Conservation (phyloP, 2,888 invertebrate species). For the Cyclophora punctaria region DNA sequence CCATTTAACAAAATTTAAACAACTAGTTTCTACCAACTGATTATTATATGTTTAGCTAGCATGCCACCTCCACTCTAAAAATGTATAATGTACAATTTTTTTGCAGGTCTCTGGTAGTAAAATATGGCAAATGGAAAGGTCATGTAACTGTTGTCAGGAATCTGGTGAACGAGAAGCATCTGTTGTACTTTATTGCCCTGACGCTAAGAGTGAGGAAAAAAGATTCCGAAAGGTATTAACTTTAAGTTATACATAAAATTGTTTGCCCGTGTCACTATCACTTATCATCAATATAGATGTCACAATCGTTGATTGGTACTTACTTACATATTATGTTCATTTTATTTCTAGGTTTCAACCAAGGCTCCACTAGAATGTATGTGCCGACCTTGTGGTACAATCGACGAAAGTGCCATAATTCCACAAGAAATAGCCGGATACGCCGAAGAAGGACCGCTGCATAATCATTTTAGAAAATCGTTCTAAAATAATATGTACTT, state of each 20-base stretch:
- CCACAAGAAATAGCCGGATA: constrained; percentile 94
- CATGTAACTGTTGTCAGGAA: constrained; percentile 96
- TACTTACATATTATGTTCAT: background rate
- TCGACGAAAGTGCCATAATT: constrained; percentile 90
- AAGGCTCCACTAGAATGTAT: constrained; percentile 95
- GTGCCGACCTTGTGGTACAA: constrained; percentile 93
- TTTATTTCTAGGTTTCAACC: constrained; percentile 82
- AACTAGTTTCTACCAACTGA: no score
- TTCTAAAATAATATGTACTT: constrained; percentile 49
- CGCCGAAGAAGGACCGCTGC: constrained; percentile 86
- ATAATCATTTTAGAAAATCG: constrained; percentile 85
- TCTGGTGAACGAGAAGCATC: constrained; percentile 93
- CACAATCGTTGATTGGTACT: background rate
- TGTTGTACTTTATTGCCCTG: constrained; percentile 91
- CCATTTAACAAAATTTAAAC: no score
- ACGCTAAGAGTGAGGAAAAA: constrained; percentile 88
- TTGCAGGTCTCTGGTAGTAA: constrained; percentile 92
- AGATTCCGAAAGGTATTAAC: constrained; percentile 84
- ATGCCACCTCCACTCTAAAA: no score
- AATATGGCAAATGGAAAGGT: constrained; percentile 97
- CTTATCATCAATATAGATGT: no score
- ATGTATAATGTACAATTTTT: background rate
- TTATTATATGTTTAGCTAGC: no score
- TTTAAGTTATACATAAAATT: no score
- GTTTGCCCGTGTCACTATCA: no score